Conservation (phyloP, 2,888 invertebrate species). For the Listrodromus nycthemerus region DNA sequence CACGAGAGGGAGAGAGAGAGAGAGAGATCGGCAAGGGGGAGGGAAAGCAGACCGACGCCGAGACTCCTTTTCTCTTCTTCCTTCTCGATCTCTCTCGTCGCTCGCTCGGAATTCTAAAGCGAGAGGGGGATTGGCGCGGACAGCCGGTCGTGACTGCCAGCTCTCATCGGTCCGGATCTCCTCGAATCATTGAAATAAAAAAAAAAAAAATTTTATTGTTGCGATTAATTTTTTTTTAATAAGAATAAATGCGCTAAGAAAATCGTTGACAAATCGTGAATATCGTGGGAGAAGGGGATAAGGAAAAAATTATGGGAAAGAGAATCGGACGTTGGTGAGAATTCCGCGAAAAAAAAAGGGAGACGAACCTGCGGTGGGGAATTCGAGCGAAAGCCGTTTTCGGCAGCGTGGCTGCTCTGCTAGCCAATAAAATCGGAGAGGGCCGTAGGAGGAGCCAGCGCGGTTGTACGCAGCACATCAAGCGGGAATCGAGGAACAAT, state of each 20-base stretch:
- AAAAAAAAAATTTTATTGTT: too few species aligned
- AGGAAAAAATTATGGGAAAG: neutral
- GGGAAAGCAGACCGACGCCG: constrained; percentile 25
- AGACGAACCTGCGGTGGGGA: constrained; percentile 28
- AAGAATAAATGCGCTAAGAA: neutral
- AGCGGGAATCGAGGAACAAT: constrained; percentile 57
- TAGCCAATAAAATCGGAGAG: constrained; percentile 57
- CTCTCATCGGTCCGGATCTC: constrained; percentile 53
- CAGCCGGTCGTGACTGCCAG: constrained; percentile 3
- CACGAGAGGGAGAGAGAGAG: constrained; percentile 41
- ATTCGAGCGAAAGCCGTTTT: constrained; percentile 54
- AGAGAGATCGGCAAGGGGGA: constrained; percentile 15
- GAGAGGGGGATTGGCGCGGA: constrained; percentile 17
- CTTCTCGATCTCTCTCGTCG: constrained; percentile 25
- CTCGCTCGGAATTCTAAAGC: constrained; percentile 48
- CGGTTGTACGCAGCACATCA: constrained; percentile 33
- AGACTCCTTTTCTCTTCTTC: constrained; percentile 45
- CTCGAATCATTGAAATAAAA: constrained; percentile 37
- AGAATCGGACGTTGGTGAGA: neutral
- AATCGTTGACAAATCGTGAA: neutral
- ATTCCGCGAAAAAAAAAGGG: neutral
- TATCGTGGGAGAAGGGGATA: neutral
- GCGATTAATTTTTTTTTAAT: too few species aligned
- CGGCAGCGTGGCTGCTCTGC: constrained; percentile 12
- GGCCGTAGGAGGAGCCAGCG: constrained; percentile 3